Evolutionary conservation across 2,797 vertebrate genomes (phyloP).

Genomic region (Linurgus olivaceus): DNA sequence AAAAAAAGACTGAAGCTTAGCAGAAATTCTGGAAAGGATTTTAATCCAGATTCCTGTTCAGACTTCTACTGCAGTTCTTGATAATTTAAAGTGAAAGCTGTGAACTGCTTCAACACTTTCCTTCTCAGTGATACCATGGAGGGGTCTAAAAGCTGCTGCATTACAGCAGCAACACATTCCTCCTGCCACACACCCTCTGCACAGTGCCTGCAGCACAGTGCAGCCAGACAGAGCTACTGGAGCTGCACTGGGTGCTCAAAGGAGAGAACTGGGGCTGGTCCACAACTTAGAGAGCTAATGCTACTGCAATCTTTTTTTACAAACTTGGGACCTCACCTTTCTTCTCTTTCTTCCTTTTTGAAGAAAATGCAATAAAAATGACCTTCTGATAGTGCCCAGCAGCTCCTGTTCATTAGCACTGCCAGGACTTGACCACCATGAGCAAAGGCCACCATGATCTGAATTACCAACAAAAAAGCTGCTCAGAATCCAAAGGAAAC

Average conservation of each 20-base stretch:
- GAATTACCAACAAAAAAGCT: background rate
- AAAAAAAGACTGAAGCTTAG: background rate
- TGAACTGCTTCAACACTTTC: background rate
- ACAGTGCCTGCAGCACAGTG: accelerated
- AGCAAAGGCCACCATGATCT: background rate
- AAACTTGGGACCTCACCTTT: background rate
- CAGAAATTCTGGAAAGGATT: conserved; percentile 5
- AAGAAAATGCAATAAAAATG: background rate
- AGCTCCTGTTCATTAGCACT: background rate
- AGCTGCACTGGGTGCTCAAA: background rate
- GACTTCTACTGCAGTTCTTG: background rate
- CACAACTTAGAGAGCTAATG: background rate
- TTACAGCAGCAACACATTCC: background rate
- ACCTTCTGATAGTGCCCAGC: background rate
- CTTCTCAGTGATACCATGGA: background rate
- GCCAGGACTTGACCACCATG: background rate
- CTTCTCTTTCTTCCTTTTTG: background rate
- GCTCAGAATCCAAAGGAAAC: background rate
- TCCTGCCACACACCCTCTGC: background rate
- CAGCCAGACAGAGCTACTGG: background rate
- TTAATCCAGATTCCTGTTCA: background rate
- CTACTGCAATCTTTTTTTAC: background rate
- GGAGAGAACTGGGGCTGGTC: background rate
- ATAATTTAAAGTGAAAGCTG: background rate
- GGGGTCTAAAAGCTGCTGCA: background rate